Percentiles rank a stretch among this genome's conserved stretches.
These are phyloP conservation scores for Cactoblastis cactorum DNA, from an alignment of 2,888 invertebrate species.

Conservation along the genomic window DNA sequence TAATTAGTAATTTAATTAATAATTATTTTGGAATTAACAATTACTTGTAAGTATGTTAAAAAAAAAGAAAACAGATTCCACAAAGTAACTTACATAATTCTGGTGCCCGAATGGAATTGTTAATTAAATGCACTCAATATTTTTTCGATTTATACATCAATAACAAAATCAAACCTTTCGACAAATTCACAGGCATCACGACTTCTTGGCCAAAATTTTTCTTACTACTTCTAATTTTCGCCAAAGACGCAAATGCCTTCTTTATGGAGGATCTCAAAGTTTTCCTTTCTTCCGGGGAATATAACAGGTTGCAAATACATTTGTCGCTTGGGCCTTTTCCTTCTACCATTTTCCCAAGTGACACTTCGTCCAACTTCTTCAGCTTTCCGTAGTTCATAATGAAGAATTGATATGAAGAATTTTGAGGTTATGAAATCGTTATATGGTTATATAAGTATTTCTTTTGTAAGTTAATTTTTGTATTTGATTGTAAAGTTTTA, in stretches of 20 bases:
- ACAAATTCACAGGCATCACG: conserved; percentile 31
- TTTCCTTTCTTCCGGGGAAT: conserved; percentile 28
- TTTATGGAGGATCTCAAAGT: conserved; percentile 40
- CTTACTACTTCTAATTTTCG: conserved; percentile 12
- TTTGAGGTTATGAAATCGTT: not conserved
- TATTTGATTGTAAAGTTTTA: no score
- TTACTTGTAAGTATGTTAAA: no score
- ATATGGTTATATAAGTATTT: not conserved
- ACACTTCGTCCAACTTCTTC: conserved; percentile 44
- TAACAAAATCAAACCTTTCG: conserved; percentile 14
- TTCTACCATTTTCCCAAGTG: conserved; percentile 35
- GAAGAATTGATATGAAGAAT: not conserved
- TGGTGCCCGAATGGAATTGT: no score
- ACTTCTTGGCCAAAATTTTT: conserved; percentile 14
- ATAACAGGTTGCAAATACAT: conserved; percentile 42
- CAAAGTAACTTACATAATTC: no score
- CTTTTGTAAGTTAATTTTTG: no score
- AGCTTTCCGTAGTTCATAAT: conserved; percentile 37
- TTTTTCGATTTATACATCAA: no score
- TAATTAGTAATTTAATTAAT: no score
- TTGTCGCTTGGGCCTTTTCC: conserved; percentile 42
- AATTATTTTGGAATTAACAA: no score
- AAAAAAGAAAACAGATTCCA: no score
- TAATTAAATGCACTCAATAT: no score
- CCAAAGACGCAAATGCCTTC: conserved; percentile 28